Percentiles rank a stretch among this genome's conserved stretches.
Evolutionary conservation across 1,140 invertebrate species (phyloP).

Genomic region (Drosophila ambigua): DNA sequence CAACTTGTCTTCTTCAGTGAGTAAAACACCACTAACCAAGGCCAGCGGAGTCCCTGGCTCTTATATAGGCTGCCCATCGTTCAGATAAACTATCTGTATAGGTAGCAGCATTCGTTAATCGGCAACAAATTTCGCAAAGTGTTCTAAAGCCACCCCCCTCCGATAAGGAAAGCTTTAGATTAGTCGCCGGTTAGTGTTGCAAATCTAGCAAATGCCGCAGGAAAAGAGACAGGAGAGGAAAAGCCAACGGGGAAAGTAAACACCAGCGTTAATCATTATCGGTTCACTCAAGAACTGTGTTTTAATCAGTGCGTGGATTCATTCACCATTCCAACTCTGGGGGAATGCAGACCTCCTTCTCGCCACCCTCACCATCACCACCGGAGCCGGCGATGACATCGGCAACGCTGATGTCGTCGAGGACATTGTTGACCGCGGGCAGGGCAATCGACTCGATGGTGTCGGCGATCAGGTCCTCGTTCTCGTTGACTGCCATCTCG

Average conservation of each 20-base stretch:
- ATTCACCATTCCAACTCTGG: slow-evolving; percentile 70
- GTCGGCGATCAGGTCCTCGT: slow-evolving; percentile 71
- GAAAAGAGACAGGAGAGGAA: background rate
- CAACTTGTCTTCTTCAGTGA: background rate
- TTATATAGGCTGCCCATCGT: slow-evolving; percentile 48
- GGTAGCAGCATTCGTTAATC: slow-evolving; percentile 35
- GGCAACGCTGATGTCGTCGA: slow-evolving; percentile 62
- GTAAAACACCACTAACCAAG: slow-evolving; percentile 16
- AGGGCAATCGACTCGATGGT: slow-evolving; percentile 75
- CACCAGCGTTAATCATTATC: background rate
- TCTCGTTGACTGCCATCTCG: slow-evolving; percentile 73
- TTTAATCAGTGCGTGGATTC: slow-evolving; percentile 50
- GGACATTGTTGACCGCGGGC: slow-evolving; percentile 62
- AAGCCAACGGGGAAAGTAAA: slow-evolving; percentile 1
- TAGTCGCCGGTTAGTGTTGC: slow-evolving; percentile 25
- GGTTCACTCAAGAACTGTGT: slow-evolving; percentile 30
- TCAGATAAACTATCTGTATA: slow-evolving; percentile 47
- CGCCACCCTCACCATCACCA: slow-evolving; percentile 60
- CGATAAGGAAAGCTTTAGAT: slow-evolving; percentile 62
- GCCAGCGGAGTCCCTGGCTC: background rate
- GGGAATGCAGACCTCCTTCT: slow-evolving; percentile 76
- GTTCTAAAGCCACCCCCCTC: slow-evolving; percentile 12
- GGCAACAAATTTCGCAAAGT: slow-evolving; percentile 51
- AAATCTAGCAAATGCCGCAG: background rate
- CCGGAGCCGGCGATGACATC: slow-evolving; percentile 57